Evolutionary conservation across 2,888 invertebrate species (phyloP).

Genomic region (Agrotis exclamationis): DNA sequence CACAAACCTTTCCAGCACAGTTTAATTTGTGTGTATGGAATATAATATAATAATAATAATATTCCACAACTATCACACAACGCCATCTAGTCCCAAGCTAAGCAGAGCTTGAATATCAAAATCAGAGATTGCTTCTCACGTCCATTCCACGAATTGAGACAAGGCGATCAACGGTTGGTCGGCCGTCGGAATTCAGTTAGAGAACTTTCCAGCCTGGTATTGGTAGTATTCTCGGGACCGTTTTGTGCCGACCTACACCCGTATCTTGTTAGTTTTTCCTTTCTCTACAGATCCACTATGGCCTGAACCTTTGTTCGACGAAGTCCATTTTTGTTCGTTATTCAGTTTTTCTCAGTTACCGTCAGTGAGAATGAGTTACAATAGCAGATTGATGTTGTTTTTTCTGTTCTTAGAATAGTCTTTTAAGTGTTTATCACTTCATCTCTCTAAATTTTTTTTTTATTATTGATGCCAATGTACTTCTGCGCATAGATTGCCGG

Average conservation of each 20-base stretch:
- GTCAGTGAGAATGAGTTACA: not conserved
- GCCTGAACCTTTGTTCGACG: not conserved
- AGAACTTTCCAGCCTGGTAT: conserved; percentile 2
- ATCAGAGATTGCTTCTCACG: not conserved
- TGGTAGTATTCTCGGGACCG: not conserved
- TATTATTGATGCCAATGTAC: not conserved
- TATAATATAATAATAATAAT: too few species aligned
- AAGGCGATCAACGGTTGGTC: not conserved
- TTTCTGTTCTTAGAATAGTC: not conserved
- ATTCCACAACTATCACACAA: too few species aligned
- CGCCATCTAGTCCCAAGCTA: too few species aligned
- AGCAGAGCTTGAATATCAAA: too few species aligned
- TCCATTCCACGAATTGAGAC: not conserved
- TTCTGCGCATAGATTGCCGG: too few species aligned
- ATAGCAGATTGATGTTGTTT: not conserved
- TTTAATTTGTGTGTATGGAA: not conserved
- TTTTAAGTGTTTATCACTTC: not conserved
- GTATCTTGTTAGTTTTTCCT: conserved; percentile 8
- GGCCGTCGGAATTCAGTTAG: conserved; percentile 27
- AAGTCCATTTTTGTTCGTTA: conserved; percentile 1
- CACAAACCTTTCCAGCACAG: not conserved
- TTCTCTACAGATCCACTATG: not conserved
- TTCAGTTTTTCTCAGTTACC: not conserved
- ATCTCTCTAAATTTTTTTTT: not conserved
- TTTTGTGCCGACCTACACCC: not conserved